phyloP scores from a whole-genome alignment of 2,888 invertebrate genomes.

The Andrena camellia region DNA sequence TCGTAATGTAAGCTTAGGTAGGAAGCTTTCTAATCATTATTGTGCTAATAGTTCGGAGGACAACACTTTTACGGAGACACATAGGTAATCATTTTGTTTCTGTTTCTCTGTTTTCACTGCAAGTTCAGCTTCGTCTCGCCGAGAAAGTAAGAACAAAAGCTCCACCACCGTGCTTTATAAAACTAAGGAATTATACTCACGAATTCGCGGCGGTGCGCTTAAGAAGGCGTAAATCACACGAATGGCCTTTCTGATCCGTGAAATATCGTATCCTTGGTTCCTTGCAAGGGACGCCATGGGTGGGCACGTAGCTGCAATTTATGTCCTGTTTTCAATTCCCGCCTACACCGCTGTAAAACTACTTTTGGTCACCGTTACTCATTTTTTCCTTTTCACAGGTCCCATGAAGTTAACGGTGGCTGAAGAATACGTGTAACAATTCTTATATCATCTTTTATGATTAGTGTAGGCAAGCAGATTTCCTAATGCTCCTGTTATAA shows the following conservation, averaged over 20 bases:
- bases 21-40: too few species aligned
- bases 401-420: conserved; percentile 2
- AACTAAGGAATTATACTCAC: conserved; percentile 45
- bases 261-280: conserved; percentile 62
- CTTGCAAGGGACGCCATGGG: conserved; percentile 42
- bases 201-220: conserved; percentile 57
- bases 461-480: not conserved
- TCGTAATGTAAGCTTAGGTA: too few species aligned
- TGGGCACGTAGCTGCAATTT: conserved; percentile 62
- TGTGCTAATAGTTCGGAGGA: too few species aligned
- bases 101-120: not conserved
- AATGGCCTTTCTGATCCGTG: conserved; percentile 59
- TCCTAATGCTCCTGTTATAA: not conserved
- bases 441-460: not conserved
- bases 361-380: conserved; percentile 43
- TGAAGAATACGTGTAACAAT: conserved; percentile 8
- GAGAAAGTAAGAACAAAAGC: not conserved
- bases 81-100: not conserved
- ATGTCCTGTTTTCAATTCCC: conserved; percentile 62
- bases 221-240: conserved; percentile 56
- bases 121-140: not conserved
- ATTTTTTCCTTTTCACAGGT: conserved; percentile 33
- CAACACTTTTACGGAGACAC: not conserved
- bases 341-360: conserved; percentile 44
- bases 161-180: conserved; percentile 15